A percentile compares a stretch with the other conserved stretches of the same genome.
Evolutionary conservation across 2,797 vertebrate species (phyloP).

Genomic region (Pristis pectinata): DNA sequence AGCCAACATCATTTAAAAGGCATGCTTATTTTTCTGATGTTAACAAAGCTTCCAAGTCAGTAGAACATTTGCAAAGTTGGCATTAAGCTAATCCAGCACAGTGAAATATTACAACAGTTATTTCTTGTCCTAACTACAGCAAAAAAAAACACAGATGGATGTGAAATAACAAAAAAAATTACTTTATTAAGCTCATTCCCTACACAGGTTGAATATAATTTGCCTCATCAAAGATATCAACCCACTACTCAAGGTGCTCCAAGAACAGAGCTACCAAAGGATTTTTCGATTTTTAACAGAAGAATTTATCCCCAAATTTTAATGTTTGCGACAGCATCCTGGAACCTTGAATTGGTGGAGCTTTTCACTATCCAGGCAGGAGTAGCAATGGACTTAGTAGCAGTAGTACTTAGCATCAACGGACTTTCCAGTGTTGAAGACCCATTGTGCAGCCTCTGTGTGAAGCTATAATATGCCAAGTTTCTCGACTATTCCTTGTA

Average conservation of each 20-base stretch:
- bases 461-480: no score
- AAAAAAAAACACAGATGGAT: background rate
- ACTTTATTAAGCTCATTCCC: background rate
- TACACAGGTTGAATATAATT: background rate
- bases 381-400: no score
- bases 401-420: no score
- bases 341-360: no score
- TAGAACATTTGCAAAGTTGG: background rate
- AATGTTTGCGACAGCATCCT: background rate
- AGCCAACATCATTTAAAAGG: slow-evolving; percentile 5
- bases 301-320: background rate
- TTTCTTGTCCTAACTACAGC: background rate
- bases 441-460: no score
- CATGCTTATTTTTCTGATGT: background rate
- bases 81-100: background rate
- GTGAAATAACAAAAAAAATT: no score
- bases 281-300: background rate
- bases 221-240: background rate
- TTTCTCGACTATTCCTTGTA: no score
- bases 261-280: background rate
- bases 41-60: slow-evolving; percentile 18
- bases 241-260: background rate
- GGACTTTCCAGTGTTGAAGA: no score
- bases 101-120: background rate
- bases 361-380: no score